Evolutionary conservation across 2,797 vertebrate species (phyloP).

Genomic region (Balearica regulorum): DNA sequence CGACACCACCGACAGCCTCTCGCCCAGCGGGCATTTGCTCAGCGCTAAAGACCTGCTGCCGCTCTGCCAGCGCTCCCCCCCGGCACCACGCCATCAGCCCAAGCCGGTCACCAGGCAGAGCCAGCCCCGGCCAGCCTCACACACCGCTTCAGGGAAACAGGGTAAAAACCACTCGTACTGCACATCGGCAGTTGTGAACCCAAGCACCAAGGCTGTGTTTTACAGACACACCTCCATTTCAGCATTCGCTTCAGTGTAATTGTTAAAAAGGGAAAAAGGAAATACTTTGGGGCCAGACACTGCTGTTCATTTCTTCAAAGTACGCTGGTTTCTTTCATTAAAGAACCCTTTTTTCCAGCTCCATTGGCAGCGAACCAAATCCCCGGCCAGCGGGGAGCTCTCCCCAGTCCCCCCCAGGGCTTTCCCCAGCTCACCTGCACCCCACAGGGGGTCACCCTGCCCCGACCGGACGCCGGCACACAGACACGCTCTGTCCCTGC

Average conservation of each 20-base stretch:
- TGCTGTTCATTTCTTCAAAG: not conserved
- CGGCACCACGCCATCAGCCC: accelerated
- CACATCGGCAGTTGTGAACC: not conserved
- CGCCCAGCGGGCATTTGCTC: too few relatives aligned
- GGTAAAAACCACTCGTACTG: not conserved
- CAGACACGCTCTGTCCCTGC: not conserved
- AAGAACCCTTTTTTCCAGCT: not conserved
- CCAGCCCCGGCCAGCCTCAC: not conserved
- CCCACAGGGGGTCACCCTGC: accelerated
- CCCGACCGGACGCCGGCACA: accelerated
- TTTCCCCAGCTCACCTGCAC: not conserved
- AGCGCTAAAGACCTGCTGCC: not conserved
- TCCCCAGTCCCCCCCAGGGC: too few relatives aligned
- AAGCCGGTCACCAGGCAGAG: not conserved
- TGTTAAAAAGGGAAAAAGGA: not conserved
- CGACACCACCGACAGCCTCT: not conserved
- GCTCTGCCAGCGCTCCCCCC: not conserved
- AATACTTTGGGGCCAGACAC: not conserved
- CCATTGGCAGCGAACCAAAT: not conserved
- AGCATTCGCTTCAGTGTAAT: not conserved
- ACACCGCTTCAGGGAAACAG: not conserved
- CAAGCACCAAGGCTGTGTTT: not conserved
- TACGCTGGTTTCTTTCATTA: not conserved
- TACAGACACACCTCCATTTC: not conserved
- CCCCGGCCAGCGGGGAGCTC: not conserved